Base-by-base conservation (phyloP, 2,797 vertebrate genomes). In the Astyanax mexicanus region DNA sequence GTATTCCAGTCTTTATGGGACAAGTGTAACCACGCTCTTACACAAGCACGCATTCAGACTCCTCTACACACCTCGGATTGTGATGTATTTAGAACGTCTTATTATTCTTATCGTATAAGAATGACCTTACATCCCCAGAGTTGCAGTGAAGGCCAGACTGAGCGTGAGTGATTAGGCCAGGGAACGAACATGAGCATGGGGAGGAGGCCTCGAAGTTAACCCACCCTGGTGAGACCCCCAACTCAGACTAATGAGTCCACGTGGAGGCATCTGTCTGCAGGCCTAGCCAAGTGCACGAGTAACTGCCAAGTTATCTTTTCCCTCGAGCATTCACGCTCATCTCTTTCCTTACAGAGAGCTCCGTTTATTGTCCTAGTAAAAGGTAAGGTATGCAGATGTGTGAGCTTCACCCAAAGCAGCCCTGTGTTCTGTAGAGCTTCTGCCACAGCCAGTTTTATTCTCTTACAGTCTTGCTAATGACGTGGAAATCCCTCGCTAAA, bases 241-340 rank as follows among this genome's bases (percentile, higher is more conserved):
- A n/a, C 19, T 19, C 35, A 38, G 58, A 58, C 42, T 11, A 74
- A 72, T 4, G 11, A 55, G 55, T 78, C 75, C 60, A 80, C 19
- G 54, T 49, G 47, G 54, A 65, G 7, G 7, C 47, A 70, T 72
- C 37, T 1, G 37, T 69, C 64, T 52, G 35, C 37, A 40, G 47
- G 17, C 4, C 9, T 17, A 29, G 65, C 67, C 57, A 80, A 69
- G 35, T 61, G 54, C n/a, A 40, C 62, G 66, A 45, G 25, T 25
- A 38, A 21, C 66, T 67, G 68, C 64, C 79, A 83, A 71, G 38
- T 52, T 47, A 52, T 67, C 3, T 60, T 51, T 62, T 64, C 65
- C 45, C 35, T 69, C 62, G 17, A 69, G 27, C 42, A 66, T 75
- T 72, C 37, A 68, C 38, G 23, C 47, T 44, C 47, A 52, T 72